phyloP scores from a whole-genome alignment of 2,113 vertebrate genomes.

The Sitta europaea region DNA sequence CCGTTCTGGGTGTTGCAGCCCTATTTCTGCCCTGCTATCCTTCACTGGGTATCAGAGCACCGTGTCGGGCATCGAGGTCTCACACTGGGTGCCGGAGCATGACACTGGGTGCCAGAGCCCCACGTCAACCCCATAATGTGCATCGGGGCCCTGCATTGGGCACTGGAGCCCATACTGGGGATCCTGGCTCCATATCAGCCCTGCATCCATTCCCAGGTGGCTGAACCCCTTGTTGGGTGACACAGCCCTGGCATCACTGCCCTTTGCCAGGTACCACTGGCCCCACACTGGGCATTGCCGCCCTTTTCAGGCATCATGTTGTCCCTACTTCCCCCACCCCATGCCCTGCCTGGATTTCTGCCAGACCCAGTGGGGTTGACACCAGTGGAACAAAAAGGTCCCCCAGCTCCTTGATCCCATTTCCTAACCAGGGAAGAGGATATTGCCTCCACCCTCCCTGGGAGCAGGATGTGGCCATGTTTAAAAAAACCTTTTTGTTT shows the following conservation, averaged over 20 bases:
- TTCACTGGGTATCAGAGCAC: not conserved
- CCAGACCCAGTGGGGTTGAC: not conserved
- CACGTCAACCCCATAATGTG: not conserved
- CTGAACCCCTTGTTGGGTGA: accelerated
- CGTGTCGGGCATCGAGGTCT: not conserved
- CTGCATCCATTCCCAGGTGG: not conserved
- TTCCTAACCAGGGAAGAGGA: not conserved
- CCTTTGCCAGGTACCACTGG: not conserved
- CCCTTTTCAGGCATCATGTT: accelerated
- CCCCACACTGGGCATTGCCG: accelerated
- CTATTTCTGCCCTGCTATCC: not conserved
- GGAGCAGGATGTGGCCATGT: not conserved
- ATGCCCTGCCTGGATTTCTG: not conserved
- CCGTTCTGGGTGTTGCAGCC: not conserved
- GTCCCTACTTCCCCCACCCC: accelerated
- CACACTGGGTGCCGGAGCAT: accelerated
- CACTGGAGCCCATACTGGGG: not conserved
- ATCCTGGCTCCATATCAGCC: not conserved
- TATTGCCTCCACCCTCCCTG: not conserved
- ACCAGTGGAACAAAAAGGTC: not conserved
- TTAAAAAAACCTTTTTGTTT: not conserved
- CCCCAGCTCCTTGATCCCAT: not conserved
- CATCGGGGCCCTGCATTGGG: not conserved
- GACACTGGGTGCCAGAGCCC: not conserved
- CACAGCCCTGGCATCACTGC: not conserved